These are phyloP conservation scores for Uria lomvia DNA, from an alignment of 2,113 vertebrate species.

Conservation along the genomic window DNA sequence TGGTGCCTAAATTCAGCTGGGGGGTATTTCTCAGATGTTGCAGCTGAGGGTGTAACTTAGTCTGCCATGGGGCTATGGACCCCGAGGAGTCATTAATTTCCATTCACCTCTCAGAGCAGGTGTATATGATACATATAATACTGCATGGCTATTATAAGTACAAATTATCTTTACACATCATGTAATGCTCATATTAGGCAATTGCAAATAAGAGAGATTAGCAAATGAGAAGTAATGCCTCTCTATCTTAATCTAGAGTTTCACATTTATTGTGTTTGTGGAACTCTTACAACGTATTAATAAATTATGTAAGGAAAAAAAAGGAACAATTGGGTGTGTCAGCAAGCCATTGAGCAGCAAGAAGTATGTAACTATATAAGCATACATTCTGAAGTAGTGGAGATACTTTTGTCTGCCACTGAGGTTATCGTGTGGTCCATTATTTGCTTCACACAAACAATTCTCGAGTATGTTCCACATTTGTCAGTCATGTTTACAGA, in stretches of 20 bases:
- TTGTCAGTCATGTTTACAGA: constrained; percentile 36
- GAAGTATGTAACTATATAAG: background rate
- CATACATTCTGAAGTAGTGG: background rate
- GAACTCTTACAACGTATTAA: background rate
- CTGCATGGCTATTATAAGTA: background rate
- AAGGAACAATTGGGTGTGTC: background rate
- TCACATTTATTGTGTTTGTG: background rate
- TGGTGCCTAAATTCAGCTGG: background rate
- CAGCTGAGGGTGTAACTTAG: background rate
- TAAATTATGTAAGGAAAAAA: background rate
- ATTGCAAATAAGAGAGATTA: background rate
- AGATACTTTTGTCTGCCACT: background rate
- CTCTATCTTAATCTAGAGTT: background rate
- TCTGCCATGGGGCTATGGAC: background rate
- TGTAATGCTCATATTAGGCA: background rate
- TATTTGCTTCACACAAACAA: background rate
- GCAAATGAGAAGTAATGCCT: background rate
- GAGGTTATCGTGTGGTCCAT: background rate
- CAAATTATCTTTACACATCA: background rate
- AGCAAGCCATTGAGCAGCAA: background rate
- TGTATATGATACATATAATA: background rate
- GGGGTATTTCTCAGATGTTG: background rate
- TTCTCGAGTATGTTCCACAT: background rate
- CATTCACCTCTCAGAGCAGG: background rate
- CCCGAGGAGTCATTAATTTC: background rate